Base-by-base conservation (phyloP, 2,888 invertebrate genomes). In the Asteroscopus sphinx region DNA sequence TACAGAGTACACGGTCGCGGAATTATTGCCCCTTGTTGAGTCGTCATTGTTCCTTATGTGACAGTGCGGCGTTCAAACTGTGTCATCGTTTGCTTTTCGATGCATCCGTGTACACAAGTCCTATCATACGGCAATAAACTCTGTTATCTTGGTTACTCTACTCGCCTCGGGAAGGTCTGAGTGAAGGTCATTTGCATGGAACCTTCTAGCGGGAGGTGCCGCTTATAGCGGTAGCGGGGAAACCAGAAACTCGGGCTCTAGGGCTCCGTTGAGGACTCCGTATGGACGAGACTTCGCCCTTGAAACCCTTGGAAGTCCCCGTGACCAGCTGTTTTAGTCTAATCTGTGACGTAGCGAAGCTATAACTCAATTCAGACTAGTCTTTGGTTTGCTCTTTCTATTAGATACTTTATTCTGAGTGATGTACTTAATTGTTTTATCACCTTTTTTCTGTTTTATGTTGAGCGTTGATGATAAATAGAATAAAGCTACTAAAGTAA, bases 341-440 rank as follows among this genome's bases (percentile, higher is more conserved):
- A 95, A 97, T 97, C 89, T 96, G 96, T 96, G 95, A 96, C 91
- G 56, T 90, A 83, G 87, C 80, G 0, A 25, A 13, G 82, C 85
- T 86, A 89, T 90, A 97, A 96, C 96, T 97, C 96, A 96, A 97
- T 97, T 97, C 97, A 97, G 96, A 97, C 96, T 97, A 96, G 91
- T 96, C 96, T 96, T 95, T 92, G 80, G 93, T 95, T 96, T 95
- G 95, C 95, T 94, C 91, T 64, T 39, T 33, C 55, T 72, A 35
- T 56, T 42, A 52, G 63, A 60, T 69, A 75, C 68, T 72, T 66
- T 74, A 51, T 40, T 68, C 91, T 92, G 91, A 92, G 91, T 89
- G 83, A 82, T 61, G 5, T 48, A 21, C 21, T 21, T 21, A 6
- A 21, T 4, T 21, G 8, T 12, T n/a, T 37, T 1, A 3, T 40